Evolutionary conservation across 2,888 invertebrate species (phyloP), one percentile per base, ranked within the genome.

Genomic region (Eupithecia vulgata): DNA sequence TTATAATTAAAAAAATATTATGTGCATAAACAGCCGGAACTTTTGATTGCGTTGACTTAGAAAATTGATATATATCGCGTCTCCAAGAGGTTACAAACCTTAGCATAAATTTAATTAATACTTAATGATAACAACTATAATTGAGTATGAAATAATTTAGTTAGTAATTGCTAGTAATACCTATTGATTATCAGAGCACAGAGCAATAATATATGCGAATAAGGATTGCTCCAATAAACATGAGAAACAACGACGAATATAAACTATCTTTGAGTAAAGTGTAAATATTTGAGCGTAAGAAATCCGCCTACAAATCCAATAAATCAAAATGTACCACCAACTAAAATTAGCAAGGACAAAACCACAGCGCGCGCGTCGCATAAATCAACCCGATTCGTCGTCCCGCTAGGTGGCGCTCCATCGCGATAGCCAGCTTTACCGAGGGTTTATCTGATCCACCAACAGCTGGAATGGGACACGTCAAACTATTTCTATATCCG

Each of bases 321-420:
- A 65, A 42, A 65, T 65, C 65, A 65, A 65, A 65, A 65, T 61
- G 17, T 40, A 65, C 37, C 40, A 65, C 65, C 65, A 65, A 40
- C 65, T 65, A 40, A 84, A 83, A 85, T 85, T 83, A 84, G 83
- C 79, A 69, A 75, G 74, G 79, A 81, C 80, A 81, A 80, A 80
- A 78, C 80, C 78, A 72, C 76, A 74, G 73, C 78, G 82, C 84
- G 83, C 84, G 85, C 78, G 78, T 81, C 80, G 85, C 83, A 90
- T 89, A 90, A 89, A 90, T 90, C 88, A 79, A 72, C 78, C 81
- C 80, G 88, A 90, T 90, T 88, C 85, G 85, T 87, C 82, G 77
- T 76, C 79, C 76, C 84, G 77, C 78, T 87, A 88, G 89, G 89
- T 88, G 89, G 87, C 84, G 87, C 81, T 82, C 79, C 71, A 87